Conservation (phyloP, 2,888 invertebrate species). For the Caradrina clavipalpis region DNA sequence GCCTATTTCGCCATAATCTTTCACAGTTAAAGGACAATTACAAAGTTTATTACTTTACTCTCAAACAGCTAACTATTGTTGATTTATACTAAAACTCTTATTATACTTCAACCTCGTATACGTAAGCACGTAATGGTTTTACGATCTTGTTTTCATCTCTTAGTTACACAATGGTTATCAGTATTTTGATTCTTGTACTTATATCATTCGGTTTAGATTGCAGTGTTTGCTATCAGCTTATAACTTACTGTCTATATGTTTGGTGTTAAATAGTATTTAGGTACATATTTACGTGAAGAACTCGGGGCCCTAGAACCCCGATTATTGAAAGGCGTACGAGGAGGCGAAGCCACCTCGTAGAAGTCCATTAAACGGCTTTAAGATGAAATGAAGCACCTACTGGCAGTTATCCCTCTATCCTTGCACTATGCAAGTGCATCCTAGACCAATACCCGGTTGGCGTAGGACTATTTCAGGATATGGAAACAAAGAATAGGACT, state of each 20-base stretch:
- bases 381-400: no score
- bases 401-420: no score
- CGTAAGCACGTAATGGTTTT: background rate
- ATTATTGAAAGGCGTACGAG: no score
- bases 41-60: background rate
- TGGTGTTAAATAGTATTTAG: no score
- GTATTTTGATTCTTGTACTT: conserved; percentile 3
- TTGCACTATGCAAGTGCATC: no score
- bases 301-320: no score
- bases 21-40: background rate
- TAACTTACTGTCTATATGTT: background rate
- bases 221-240: conserved; percentile 1
- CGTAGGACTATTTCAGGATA: no score
- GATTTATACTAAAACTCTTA: background rate
- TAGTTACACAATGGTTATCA: background rate
- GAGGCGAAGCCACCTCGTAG: no score
- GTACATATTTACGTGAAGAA: no score
- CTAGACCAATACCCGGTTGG: no score
- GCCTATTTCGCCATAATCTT: background rate
- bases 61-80: background rate
- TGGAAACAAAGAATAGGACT: no score
- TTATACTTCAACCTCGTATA: background rate
- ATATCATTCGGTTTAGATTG: background rate
- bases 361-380: no score
- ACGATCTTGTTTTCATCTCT: conserved; percentile 1